Evolutionary conservation across 2,888 invertebrate genomes (phyloP).

Genomic region (Galeopsomyia nigrocyanea): DNA sequence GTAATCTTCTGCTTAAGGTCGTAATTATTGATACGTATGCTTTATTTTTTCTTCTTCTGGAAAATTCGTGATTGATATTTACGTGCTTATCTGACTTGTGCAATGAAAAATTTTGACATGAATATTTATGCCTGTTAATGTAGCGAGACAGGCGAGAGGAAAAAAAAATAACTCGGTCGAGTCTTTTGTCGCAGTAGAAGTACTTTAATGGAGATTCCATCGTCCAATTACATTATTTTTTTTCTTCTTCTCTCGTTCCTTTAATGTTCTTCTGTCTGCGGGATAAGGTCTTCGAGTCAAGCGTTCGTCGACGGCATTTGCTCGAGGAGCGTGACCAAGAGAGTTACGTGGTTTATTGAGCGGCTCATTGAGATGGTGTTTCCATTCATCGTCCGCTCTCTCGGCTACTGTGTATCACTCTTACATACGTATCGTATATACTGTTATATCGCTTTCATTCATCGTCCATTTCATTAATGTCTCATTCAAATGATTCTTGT

Average conservation of each 20-base stretch:
- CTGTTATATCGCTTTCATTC: slow-evolving; percentile 39
- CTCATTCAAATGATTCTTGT: slow-evolving; percentile 40
- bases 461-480: slow-evolving; percentile 42
- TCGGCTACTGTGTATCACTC: not conserved
- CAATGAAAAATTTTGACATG: no score
- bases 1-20: no score
- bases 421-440: not conserved
- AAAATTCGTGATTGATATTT: no score
- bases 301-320: not conserved
- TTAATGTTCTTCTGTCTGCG: slow-evolving; percentile 40
- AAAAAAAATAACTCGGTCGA: no score
- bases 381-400: slow-evolving; percentile 33
- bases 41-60: no score
- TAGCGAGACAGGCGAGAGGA: no score
- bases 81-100: no score
- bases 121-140: no score
- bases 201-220: no score
- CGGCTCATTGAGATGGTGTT: slow-evolving; percentile 37
- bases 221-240: no score
- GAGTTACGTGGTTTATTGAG: slow-evolving; percentile 36
- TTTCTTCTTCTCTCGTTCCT: slow-evolving; percentile 8
- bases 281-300: not conserved
- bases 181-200: no score
- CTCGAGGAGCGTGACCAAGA: slow-evolving; percentile 35
- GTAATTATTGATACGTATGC: no score